Conservation (phyloP, 2,797 vertebrate genomes). For the Coilia nasus region DNA sequence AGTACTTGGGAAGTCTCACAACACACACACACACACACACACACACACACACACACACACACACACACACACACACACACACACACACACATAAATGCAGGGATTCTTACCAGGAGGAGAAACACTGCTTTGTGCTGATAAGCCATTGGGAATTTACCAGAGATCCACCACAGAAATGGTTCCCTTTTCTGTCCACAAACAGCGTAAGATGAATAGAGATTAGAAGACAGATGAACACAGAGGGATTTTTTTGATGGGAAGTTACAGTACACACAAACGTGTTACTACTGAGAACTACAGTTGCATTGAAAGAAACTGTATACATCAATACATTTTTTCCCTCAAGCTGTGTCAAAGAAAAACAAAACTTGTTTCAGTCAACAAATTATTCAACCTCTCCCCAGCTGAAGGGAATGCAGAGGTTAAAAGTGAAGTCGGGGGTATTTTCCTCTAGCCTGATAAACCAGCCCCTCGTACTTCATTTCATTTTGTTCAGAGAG, state of each 20-base stretch:
- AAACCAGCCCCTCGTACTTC: too few relatives aligned
- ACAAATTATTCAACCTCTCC: not conserved
- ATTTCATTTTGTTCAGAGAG: too few relatives aligned
- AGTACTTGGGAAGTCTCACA: too few relatives aligned
- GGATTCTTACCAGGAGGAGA: constrained; percentile 88
- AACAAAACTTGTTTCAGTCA: not conserved
- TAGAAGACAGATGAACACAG: constrained; percentile 37
- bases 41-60: too few relatives aligned
- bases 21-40: too few relatives aligned
- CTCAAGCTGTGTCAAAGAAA: not conserved
- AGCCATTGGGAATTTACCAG: constrained; percentile 93
- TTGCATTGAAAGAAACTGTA: not conserved
- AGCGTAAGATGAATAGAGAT: not conserved
- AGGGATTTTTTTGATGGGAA: not conserved
- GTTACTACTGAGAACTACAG: not conserved
- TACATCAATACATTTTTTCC: not conserved
- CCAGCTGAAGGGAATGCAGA: not conserved
- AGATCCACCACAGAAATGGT: constrained; percentile 95
- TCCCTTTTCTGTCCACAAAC: constrained; percentile 77
- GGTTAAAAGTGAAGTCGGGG: not conserved
- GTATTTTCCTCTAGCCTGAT: too few relatives aligned
- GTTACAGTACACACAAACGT: not conserved
- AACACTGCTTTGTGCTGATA: constrained; percentile 94
- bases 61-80: too few relatives aligned
- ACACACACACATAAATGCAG: not conserved